Evolutionary conservation across 2,888 invertebrate species (phyloP).

Genomic region (Chloromyia formosa): DNA sequence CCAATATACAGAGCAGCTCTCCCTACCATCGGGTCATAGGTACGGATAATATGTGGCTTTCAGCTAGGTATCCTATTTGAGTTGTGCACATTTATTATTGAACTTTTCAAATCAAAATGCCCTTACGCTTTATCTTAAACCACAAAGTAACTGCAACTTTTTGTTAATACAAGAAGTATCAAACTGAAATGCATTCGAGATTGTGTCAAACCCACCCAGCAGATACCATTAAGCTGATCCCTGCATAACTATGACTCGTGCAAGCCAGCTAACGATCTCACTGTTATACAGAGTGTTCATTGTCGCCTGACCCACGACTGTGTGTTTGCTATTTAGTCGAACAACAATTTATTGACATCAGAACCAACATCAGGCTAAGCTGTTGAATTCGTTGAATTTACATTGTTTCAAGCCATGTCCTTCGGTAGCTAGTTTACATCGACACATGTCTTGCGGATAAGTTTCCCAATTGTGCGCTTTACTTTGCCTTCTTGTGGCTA

Average conservation of each 20-base stretch:
- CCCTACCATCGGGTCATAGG: no score
- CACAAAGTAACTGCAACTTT: no score
- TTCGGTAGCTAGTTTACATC: conserved; percentile 6
- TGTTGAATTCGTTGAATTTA: conserved; percentile 31
- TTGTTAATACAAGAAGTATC: no score
- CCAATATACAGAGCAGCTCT: no score
- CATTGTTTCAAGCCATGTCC: conserved; percentile 25
- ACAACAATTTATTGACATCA: conserved; percentile 22
- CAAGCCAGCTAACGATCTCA: not conserved
- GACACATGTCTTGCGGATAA: not conserved
- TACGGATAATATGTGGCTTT: no score
- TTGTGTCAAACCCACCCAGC: not conserved
- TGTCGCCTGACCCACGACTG: conserved; percentile 13
- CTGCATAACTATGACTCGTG: not conserved
- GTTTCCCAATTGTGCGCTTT: not conserved
- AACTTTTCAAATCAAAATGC: no score
- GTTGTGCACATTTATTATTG: no score
- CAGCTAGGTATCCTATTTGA: no score
- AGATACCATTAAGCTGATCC: not conserved
- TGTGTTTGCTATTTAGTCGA: conserved; percentile 27
- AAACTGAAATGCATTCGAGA: not conserved
- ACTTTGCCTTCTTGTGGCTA: no score
- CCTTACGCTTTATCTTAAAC: no score
- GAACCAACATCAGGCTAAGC: not conserved
- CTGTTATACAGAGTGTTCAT: not conserved